These are phyloP conservation scores for Limenitis arthemis DNA, from an alignment of 2,888 invertebrate genomes.

Conservation along the genomic window DNA sequence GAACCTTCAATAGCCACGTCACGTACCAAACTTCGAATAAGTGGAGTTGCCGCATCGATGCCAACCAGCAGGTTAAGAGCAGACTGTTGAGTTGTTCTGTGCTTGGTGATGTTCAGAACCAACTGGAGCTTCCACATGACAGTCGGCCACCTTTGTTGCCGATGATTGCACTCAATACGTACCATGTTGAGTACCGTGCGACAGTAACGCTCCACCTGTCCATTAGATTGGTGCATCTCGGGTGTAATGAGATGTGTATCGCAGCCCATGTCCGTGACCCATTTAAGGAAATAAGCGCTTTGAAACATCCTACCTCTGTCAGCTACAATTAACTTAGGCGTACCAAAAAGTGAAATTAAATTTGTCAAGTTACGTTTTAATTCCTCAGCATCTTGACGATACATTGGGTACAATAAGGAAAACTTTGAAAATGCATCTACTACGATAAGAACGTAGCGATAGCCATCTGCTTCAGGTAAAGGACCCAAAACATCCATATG, in stretches of 20 bases:
- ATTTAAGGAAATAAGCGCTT: background rate
- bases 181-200: no score
- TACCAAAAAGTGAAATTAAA: conserved; percentile 1
- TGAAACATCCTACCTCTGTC: conserved; percentile 7
- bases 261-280: background rate
- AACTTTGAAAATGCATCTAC: conserved; percentile 1
- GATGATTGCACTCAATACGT: no score
- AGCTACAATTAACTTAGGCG: background rate
- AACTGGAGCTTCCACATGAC: no score
- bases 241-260: conserved; percentile 3
- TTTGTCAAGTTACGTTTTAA: background rate
- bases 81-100: no score
- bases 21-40: no score
- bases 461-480: background rate
- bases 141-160: no score
- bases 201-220: no score
- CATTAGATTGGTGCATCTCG: no score
- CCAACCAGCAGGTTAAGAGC: no score
- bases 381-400: background rate
- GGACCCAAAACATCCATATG: background rate
- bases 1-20: no score
- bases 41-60: no score
- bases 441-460: background rate
- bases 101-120: no score
- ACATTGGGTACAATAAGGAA: background rate